Percentiles rank a stretch among this genome's conserved stretches.
Evolutionary conservation across 2,888 invertebrate species (phyloP).

Genomic region (Leptopterna dolabrata): DNA sequence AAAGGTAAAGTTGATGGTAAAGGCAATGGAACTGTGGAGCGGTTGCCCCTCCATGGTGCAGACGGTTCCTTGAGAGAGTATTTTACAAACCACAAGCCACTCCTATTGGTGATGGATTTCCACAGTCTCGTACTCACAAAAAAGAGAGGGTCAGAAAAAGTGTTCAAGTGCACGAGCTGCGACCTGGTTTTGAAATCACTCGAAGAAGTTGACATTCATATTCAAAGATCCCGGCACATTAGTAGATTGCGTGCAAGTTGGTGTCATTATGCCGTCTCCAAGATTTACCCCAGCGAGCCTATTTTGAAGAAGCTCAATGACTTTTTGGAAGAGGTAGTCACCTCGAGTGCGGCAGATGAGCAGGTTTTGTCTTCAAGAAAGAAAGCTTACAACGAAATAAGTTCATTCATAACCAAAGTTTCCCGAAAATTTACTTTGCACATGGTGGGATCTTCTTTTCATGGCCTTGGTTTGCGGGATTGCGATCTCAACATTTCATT

Average conservation of each 20-base stretch:
- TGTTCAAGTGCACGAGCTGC: not conserved
- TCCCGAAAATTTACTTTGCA: not conserved
- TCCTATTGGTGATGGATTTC: slow-evolving; percentile 32
- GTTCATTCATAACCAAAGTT: not conserved
- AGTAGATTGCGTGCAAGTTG: not conserved
- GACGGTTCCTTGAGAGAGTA: not conserved
- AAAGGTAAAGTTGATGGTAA: not conserved
- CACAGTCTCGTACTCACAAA: not conserved
- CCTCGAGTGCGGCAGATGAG: not conserved
- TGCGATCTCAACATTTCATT: slow-evolving; percentile 39
- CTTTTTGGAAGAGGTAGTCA: not conserved
- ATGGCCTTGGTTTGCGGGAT: slow-evolving; percentile 31
- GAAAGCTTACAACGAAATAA: not conserved
- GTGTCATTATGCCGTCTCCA: not conserved
- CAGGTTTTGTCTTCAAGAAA: not conserved
- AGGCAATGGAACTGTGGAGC: not conserved
- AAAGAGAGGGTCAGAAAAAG: not conserved
- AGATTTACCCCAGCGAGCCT: not conserved
- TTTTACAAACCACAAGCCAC: slow-evolving; percentile 33
- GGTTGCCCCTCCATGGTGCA: not conserved
- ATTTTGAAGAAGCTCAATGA: slow-evolving; percentile 17
- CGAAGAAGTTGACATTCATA: not conserved
- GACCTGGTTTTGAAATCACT: not conserved
- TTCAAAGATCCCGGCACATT: not conserved
- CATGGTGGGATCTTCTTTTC: slow-evolving; percentile 37